phyloP scores from a whole-genome alignment of 2,888 invertebrate genomes.

The Temnothorax ravouxi region DNA sequence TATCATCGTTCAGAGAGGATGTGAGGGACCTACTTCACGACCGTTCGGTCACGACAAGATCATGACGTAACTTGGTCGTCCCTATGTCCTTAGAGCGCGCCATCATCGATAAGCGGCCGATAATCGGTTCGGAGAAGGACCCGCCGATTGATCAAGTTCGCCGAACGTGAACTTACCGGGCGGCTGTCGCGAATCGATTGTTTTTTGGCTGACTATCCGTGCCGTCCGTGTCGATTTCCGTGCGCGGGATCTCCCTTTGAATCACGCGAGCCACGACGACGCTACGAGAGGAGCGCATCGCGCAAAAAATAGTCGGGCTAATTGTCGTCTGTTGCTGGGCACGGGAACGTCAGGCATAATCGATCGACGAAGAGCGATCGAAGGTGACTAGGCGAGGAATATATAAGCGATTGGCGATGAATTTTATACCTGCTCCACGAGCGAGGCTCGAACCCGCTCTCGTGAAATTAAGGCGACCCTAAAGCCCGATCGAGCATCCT shows the following conservation, averaged over 20 bases:
- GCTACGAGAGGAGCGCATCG: conserved; percentile 4
- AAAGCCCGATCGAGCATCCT: neutral
- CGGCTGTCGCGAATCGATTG: conserved; percentile 60
- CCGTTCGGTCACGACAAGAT: conserved; percentile 52
- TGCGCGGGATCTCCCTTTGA: conserved; percentile 11
- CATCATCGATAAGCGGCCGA: conserved; percentile 52
- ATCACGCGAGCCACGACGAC: conserved; percentile 36
- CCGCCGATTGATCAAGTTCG: conserved; percentile 59
- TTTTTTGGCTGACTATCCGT: conserved; percentile 34
- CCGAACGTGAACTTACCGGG: conserved; percentile 12
- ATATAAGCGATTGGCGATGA: neutral
- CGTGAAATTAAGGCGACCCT: conserved; percentile 38
- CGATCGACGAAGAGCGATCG: conserved; percentile 57
- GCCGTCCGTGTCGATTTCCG: conserved; percentile 22
- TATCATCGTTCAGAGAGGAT: conserved; percentile 34
- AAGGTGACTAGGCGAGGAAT: conserved; percentile 33
- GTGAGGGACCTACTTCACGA: conserved; percentile 12
- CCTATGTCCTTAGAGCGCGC: conserved; percentile 11
- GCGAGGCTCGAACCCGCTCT: conserved; percentile 3
- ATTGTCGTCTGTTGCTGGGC: conserved; percentile 48
- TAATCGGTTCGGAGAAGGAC: conserved; percentile 75
- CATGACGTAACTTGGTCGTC: conserved; percentile 62
- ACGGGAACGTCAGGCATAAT: conserved; percentile 70
- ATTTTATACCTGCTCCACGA: conserved; percentile 48
- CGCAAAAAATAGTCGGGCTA: conserved; percentile 51